Evolutionary conservation across 2,797 vertebrate genomes (phyloP), one percentile per base, ranked within the genome.

Genomic region (Crenichthys baileyi): DNA sequence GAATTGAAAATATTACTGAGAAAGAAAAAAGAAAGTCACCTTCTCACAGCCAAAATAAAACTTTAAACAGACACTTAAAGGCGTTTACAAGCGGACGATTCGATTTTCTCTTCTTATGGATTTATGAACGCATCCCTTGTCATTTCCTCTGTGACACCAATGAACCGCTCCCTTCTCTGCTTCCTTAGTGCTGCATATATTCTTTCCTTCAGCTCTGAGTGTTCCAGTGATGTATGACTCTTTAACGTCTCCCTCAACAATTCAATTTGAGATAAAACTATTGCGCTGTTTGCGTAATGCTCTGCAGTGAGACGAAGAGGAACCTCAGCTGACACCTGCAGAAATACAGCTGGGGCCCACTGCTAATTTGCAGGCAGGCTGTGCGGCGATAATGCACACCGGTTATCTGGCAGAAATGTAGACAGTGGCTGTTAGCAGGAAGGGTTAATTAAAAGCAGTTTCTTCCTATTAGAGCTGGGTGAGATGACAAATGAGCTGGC

Each of bases 261-360:
- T 94, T 94, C 92, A 92, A 94, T 94, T 94, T 94, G 78, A 94
- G 93, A 94, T 95, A 92, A 94, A 94, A 90, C 75, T 63, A 56
- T 86, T 87, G 76, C 75, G 92, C 86, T 75, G 81, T 91, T 89
- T 89, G 86, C 88, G 83, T 91, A 88, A 89, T 89, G 86, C 83
- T 86, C 70, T 65, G 83, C 83, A 79, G 67, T 56, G 75, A 85
- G 83, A 86, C 84, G 81, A 89, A 85, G 67, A 70, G 44, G 91
- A 90, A 88, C 90, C 89, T 82, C 78, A 67, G 56, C 85, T 93
- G 92, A 93, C 92, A 94, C 91, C 88, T 89, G 86, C 88, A 91
- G 87, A 92, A 92, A 92, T 90, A 91, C 86, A 84, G 88, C 85
- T 31, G 3, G 15, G 44, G 76, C 72, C 84, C 77, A 78, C 79